Base-by-base conservation (phyloP, 1,140 invertebrate species). In the Episyrphus balteatus region DNA sequence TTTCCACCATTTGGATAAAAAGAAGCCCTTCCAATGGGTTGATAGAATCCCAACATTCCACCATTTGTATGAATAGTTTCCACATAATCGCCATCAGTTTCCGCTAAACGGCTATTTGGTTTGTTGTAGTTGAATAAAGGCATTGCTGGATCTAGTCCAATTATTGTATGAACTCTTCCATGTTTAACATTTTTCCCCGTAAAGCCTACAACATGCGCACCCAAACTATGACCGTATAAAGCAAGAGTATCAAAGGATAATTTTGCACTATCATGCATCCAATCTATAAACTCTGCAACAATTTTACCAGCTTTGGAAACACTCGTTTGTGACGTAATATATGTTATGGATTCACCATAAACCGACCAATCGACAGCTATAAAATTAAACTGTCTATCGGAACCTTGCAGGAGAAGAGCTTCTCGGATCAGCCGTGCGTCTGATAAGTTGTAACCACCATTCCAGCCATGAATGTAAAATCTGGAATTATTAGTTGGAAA, bases 281-380 rank as follows among this genome's bases (percentile, higher is more conserved):
- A 26, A 26, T 26, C 21, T 26, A 26, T 26, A 8, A 26, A 26
- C 21, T 26, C 21, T 3, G 21, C 21, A 5, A 26, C 8, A 26
- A 26, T 26, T 26, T 8, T 3, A 5, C 21, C 21, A 5, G 21
- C 21, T 8, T 26, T 26, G 3, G 21, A 10, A 1, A 62, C 55
- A 37, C 54, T 42, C 17, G 39, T 34, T 9, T 41, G 13, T 0
- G 74, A 70, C 15, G 70, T 62, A 5, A 66, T 47, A 18, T 73
- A 72, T 48, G 71, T 73, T 9, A 68, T 59, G 33, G 64, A 62
- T 13, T 43, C 17, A 34, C 53, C 57, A 9, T 79, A 76, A 6
- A 73, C 61, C 10, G 61, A 70, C 80, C 80, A 82, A 50, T 82
- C 75, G 0, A 83, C 64, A 14, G 71, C 63, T 44, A 82, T 74